These are phyloP conservation scores for Puma concolor DNA, from an alignment of 2,113 vertebrate species.

Conservation along the genomic window DNA sequence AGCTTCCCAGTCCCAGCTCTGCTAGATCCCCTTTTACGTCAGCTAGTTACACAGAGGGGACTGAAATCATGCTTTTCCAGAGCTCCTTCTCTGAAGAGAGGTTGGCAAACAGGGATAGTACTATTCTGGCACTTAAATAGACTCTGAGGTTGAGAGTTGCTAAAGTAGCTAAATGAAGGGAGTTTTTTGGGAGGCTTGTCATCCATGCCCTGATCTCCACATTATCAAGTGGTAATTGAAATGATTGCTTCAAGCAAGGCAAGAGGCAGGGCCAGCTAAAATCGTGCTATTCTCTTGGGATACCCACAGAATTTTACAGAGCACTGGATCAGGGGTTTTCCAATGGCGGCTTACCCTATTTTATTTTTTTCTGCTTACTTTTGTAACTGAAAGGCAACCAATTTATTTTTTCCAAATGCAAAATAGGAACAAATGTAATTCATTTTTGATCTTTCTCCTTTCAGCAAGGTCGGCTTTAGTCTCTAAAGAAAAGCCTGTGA, in stretches of 20 bases:
- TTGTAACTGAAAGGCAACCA: not conserved
- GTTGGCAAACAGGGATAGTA: not conserved
- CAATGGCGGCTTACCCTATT: not conserved
- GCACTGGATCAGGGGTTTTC: not conserved
- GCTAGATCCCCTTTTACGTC: not conserved
- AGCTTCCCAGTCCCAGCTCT: not conserved
- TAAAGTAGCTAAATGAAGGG: slow-evolving; percentile 36
- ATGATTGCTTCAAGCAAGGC: slow-evolving; percentile 26
- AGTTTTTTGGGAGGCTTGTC: slow-evolving; percentile 46
- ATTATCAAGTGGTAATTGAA: slow-evolving; percentile 54
- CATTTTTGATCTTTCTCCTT: not conserved
- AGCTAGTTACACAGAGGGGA: not conserved
- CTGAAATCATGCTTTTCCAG: not conserved
- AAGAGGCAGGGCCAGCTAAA: not conserved
- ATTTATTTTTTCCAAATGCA: not conserved
- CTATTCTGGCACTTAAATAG: slow-evolving; percentile 40
- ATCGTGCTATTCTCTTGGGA: not conserved
- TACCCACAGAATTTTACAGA: not conserved
- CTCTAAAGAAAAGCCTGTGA: not conserved
- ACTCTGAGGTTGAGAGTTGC: slow-evolving; percentile 21
- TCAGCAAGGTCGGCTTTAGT: not conserved
- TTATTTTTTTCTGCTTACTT: slow-evolving; percentile 14
- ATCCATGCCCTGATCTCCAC: not conserved
- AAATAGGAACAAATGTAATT: not conserved
- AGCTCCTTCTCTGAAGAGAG: not conserved